These are phyloP conservation scores for Plutomurus gul DNA, from an alignment of 1,140 invertebrate species.

Conservation along the genomic window DNA sequence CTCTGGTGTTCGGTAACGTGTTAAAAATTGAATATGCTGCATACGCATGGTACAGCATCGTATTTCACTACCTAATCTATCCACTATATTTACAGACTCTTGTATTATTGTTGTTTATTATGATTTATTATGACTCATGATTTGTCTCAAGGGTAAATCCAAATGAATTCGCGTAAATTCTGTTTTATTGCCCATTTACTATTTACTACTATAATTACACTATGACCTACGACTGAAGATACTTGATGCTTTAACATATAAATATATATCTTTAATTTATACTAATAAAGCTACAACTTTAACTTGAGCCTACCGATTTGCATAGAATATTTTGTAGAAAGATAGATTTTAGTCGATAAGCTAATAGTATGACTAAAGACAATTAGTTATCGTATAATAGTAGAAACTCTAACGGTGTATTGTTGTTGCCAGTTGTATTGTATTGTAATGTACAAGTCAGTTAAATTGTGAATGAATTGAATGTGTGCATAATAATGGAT, in stretches of 20 bases:
- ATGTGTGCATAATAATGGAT: not conserved
- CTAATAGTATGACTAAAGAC: not conserved
- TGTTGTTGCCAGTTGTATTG: constrained; percentile 23
- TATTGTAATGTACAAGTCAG: constrained; percentile 23
- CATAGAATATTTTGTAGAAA: not conserved
- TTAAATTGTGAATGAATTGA: constrained; percentile 8
- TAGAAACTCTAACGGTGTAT: constrained; percentile 11
- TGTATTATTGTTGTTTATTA: not conserved
- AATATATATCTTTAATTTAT: not conserved
- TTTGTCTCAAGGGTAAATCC: constrained; percentile 1
- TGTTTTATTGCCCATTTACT: not conserved
- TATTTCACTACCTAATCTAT: not conserved
- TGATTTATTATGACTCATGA: not conserved
- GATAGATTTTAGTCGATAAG: not conserved
- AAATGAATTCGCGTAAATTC: not conserved
- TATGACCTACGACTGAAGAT: not conserved
- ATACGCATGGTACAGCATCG: not conserved
- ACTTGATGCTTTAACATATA: constrained; percentile 13
- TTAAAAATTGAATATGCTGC: too few species aligned
- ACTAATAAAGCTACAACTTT: not conserved
- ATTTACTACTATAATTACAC: not conserved
- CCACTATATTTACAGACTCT: not conserved
- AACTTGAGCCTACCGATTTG: constrained; percentile 6
- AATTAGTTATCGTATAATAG: not conserved
- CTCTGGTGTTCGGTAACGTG: too few species aligned